These are phyloP conservation scores for Cheilosia scutellata DNA, from an alignment of 2,888 invertebrate species.

Conservation along the genomic window DNA sequence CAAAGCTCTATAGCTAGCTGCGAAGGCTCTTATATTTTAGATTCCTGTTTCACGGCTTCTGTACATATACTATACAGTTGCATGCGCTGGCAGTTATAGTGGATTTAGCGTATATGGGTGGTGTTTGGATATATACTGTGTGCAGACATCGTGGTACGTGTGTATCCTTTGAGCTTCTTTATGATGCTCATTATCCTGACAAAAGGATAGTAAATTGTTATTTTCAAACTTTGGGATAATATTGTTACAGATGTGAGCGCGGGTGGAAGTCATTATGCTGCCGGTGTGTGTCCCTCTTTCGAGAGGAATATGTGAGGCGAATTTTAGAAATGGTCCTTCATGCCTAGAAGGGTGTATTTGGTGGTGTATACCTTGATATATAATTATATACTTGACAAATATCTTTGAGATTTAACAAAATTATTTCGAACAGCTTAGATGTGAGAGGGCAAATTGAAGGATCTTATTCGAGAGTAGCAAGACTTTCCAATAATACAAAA, in stretches of 20 bases:
- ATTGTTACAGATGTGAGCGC: conserved; percentile 47
- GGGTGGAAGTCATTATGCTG: conserved; percentile 32
- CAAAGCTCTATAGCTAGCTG: conserved; percentile 40
- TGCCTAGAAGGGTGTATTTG: no score
- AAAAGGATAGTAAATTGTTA: conserved; percentile 74
- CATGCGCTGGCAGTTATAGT: conserved; percentile 53
- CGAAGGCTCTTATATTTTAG: conserved; percentile 61
- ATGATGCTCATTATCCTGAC: conserved; percentile 75
- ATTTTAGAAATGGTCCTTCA: background rate
- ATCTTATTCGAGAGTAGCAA: no score
- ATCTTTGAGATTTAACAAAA: no score
- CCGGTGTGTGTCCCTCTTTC: conserved; percentile 2
- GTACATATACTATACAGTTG: conserved; percentile 26
- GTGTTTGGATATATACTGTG: conserved; percentile 31
- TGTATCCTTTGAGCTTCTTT: conserved; percentile 74
- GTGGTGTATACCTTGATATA: no score
- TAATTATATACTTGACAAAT: no score
- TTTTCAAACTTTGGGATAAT: conserved; percentile 69
- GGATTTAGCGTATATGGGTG: conserved; percentile 26
- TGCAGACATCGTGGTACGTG: conserved; percentile 51
- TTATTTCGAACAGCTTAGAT: no score
- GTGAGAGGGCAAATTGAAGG: no score
- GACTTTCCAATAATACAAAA: no score
- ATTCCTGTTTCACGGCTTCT: conserved; percentile 24
- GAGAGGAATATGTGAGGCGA: background rate